Evolutionary conservation across 2,888 invertebrate genomes (phyloP).

Genomic region (Melieria omissa): DNA sequence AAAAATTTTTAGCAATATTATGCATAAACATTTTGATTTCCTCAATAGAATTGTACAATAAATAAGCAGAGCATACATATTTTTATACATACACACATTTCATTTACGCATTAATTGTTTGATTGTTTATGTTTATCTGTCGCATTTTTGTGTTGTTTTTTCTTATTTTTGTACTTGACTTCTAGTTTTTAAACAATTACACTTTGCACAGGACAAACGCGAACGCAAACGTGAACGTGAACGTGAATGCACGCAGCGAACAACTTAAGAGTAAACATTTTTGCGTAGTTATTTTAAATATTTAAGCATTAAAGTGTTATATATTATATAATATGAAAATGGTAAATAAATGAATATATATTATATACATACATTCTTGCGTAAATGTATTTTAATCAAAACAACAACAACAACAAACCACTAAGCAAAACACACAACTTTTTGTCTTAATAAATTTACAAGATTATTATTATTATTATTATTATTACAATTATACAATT

Average conservation of each 20-base stretch:
- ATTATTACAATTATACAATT: conserved; percentile 64
- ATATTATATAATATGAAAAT: conserved; percentile 47
- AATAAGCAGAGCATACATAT: neutral
- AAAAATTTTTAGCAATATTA: conserved; percentile 1
- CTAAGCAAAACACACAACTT: conserved; percentile 49
- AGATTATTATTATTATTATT: conserved; percentile 48
- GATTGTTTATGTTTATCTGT: neutral
- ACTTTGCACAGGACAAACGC: neutral
- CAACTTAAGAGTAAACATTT: conserved; percentile 22
- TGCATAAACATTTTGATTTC: neutral
- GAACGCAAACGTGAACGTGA: neutral
- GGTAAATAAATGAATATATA: conserved; percentile 57
- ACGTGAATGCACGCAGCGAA: neutral
- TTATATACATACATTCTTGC: conserved; percentile 58
- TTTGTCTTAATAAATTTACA: conserved; percentile 67
- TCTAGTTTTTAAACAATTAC: neutral
- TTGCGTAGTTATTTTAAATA: conserved; percentile 21
- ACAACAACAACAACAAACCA: conserved; percentile 46
- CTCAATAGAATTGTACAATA: neutral
- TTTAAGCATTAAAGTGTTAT: conserved; percentile 50
- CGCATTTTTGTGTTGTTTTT: neutral
- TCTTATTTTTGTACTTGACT: neutral
- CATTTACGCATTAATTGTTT: conserved; percentile 25
- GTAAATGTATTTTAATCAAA: conserved; percentile 64
- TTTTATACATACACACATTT: conserved; percentile 2